Conservation (phyloP, 2,797 vertebrate species). For the Pseudotriccus pelzelni region DNA sequence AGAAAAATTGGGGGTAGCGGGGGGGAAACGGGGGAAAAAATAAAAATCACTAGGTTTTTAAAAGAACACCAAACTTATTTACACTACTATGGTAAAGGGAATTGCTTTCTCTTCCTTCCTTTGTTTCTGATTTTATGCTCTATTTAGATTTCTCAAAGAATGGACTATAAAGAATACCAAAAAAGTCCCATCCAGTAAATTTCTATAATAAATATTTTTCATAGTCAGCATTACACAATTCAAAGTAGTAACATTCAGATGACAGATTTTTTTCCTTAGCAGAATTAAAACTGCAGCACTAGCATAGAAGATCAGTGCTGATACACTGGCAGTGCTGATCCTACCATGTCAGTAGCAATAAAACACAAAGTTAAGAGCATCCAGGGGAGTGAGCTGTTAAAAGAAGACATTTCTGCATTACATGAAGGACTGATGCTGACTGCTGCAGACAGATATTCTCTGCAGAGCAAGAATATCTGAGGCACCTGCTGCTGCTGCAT, state of each 20-base stretch:
- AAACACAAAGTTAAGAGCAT: background rate
- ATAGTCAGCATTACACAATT: background rate
- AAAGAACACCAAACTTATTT: background rate
- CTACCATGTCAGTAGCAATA: background rate
- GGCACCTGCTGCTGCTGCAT: background rate
- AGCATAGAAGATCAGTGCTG: too few relatives aligned
- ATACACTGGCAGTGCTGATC: background rate
- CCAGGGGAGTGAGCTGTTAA: background rate
- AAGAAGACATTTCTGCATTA: background rate
- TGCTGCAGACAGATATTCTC: background rate
- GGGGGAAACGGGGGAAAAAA: fast-evolving
- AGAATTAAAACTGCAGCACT: background rate
- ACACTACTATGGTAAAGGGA: background rate
- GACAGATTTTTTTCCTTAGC: background rate
- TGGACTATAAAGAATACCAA: background rate
- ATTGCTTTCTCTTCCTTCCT: background rate
- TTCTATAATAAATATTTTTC: background rate
- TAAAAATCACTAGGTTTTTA: background rate
- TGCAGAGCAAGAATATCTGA: background rate
- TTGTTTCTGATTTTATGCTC: background rate
- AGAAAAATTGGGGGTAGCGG: background rate
- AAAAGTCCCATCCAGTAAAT: background rate
- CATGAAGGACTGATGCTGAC: background rate
- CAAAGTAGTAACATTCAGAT: background rate
- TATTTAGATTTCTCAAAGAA: background rate